Percentiles rank a stretch among this genome's conserved stretches.
Evolutionary conservation across 2,797 vertebrate genomes (phyloP).

Genomic region (Acanthurus leucopareius): DNA sequence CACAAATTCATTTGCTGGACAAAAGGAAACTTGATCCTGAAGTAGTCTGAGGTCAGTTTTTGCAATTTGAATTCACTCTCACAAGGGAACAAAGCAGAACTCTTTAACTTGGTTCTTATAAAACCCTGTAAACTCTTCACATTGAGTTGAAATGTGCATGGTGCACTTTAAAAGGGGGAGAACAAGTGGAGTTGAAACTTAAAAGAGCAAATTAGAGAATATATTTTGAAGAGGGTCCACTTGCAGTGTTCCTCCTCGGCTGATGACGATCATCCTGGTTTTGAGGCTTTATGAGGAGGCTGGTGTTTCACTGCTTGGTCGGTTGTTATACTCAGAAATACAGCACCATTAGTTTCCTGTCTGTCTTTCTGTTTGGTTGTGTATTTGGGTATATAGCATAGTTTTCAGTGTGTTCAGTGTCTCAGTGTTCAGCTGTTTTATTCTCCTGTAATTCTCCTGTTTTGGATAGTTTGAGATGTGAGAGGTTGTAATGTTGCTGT

Average conservation of each 20-base stretch:
- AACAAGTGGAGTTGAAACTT: slow-evolving; percentile 34
- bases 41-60: slow-evolving; percentile 50
- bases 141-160: slow-evolving; percentile 47
- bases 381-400: too few relatives aligned
- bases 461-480: neutral
- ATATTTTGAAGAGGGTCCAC: neutral
- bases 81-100: slow-evolving; percentile 23
- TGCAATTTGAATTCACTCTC: slow-evolving; percentile 48
- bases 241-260: too few relatives aligned
- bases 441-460: neutral
- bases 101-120: slow-evolving; percentile 42
- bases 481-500: neutral
- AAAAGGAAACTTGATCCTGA: slow-evolving; percentile 47
- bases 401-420: too few relatives aligned
- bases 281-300: too few relatives aligned
- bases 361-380: too few relatives aligned
- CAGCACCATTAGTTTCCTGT: too few relatives aligned
- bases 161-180: neutral
- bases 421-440: neutral
- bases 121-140: slow-evolving; percentile 5
- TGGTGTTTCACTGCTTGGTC: too few relatives aligned
- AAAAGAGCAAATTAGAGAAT: neutral
- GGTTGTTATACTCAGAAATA: too few relatives aligned
- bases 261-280: too few relatives aligned
- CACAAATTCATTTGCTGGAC: slow-evolving; percentile 46